Base-by-base conservation (phyloP, 2,113 vertebrate genomes). In the Perca fluviatilis region DNA sequence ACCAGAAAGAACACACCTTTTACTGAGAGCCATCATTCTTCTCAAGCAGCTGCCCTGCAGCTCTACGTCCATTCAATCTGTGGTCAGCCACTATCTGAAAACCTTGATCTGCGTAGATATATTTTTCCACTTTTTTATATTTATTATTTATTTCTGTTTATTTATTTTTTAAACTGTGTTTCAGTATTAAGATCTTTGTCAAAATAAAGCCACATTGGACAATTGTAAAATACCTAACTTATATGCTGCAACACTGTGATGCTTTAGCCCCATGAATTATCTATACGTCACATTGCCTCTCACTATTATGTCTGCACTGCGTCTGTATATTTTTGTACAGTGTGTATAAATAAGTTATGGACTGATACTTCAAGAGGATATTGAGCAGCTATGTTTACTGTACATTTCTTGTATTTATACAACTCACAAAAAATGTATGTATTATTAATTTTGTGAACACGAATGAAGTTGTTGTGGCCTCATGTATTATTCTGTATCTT, bases 11-110 rank as follows among this genome's bases (percentile, higher is more conserved):
- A 27, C 4, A 57, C 54, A 13, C 25, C n/a, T 49, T 72, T 54
- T 23, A 49, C 36, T 23, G 49, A 46, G 58, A 71, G 25, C 33
- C 16, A 62, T 79, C 56, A 46, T 30, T 71, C 21, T 25, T 5
- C 64, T 68, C 12, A 53, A 79, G 33, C 23, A 51, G 46, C 65
- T 68, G 25, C 36, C 51, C 63, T 47, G 21, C n/a, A 54, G 49
- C 33, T 21, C 16, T 30, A 19, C 33, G 14, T 64, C 25, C 30
- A 51, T 68, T 8, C n/a, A 10, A 15, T 66, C 25, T 30, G 10
- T 57, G 21, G 15, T 43, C 21, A 61, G 16, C 18, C 1, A 50
- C 2, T 53, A 10, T 2, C n/a, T 75, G 5, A 40, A 63, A 56
- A 56, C 9, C 5, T 12, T 57, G 13, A 49, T 7, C n/a, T 56